These are phyloP conservation scores for Campylorhamphus procurvoides DNA, from an alignment of 2,113 vertebrate species.

Conservation along the genomic window DNA sequence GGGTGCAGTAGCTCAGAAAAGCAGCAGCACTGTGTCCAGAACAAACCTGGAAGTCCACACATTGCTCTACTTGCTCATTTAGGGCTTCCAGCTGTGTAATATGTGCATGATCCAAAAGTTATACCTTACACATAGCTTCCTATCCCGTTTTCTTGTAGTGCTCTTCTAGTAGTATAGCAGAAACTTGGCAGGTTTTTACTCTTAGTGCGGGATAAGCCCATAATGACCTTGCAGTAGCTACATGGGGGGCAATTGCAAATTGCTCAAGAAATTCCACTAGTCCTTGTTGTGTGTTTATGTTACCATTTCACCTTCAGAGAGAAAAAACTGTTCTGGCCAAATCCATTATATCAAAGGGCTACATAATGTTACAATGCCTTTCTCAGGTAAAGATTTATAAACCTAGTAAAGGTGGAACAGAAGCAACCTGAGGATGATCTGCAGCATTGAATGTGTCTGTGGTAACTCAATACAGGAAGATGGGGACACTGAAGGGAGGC, in stretches of 20 bases:
- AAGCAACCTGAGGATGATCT: background rate
- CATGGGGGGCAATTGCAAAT: background rate
- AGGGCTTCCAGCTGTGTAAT: background rate
- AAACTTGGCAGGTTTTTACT: background rate
- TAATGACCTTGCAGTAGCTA: background rate
- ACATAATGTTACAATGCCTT: background rate
- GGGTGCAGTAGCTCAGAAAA: conserved; percentile 14
- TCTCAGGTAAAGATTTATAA: background rate
- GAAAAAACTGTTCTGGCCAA: background rate
- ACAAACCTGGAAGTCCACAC: conserved; percentile 15
- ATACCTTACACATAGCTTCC: background rate
- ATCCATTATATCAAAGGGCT: background rate
- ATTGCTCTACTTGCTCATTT: background rate
- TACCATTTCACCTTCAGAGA: background rate
- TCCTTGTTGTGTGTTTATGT: background rate
- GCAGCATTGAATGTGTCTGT: background rate
- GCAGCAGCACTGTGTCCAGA: background rate
- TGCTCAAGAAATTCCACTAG: background rate
- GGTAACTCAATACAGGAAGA: background rate
- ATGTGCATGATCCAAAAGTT: background rate
- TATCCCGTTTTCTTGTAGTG: background rate
- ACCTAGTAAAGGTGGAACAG: background rate
- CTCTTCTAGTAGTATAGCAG: background rate
- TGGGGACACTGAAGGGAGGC: background rate
- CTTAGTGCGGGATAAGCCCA: background rate